phyloP scores from a whole-genome alignment of 2,797 vertebrate species.

The Diglossa cyanea region DNA sequence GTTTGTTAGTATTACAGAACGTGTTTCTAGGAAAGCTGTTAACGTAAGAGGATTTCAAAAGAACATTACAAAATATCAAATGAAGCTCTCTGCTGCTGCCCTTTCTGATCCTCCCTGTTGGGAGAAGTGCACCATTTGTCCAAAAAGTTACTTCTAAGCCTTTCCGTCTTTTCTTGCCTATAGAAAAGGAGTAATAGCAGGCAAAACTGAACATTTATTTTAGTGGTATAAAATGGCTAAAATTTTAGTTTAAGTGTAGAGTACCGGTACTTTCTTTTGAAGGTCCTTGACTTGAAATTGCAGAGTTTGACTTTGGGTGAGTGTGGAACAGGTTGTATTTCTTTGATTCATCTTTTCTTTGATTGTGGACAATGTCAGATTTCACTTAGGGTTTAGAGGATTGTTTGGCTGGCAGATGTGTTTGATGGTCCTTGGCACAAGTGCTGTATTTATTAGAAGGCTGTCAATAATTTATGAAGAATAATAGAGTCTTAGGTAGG shows the following conservation, averaged over 20 bases:
- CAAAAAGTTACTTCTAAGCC: not conserved
- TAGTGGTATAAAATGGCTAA: not conserved
- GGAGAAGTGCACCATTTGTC: not conserved
- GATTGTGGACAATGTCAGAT: not conserved
- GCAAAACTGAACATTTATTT: not conserved
- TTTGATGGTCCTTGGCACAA: not conserved
- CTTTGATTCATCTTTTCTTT: not conserved
- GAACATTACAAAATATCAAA: not conserved
- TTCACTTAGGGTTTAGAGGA: not conserved
- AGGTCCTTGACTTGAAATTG: not conserved
- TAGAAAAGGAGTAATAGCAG: not conserved
- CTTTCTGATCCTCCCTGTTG: not conserved
- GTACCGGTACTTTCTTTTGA: not conserved
- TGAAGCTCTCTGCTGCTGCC: not conserved
- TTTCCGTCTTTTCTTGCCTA: not conserved
- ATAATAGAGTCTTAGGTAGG: not conserved
- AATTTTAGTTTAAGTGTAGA: not conserved
- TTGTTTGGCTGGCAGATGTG: not conserved
- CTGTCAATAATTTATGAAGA: not conserved
- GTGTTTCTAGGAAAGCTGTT: not conserved
- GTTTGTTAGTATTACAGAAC: not conserved
- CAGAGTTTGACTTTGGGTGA: not conserved
- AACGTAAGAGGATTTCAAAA: not conserved
- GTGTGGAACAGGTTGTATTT: not conserved
- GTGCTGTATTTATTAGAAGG: not conserved